Percentiles rank a stretch among this genome's conserved stretches.
phyloP scores from a whole-genome alignment of 2,113 vertebrate genomes.

The Brachyistius frenatus region DNA sequence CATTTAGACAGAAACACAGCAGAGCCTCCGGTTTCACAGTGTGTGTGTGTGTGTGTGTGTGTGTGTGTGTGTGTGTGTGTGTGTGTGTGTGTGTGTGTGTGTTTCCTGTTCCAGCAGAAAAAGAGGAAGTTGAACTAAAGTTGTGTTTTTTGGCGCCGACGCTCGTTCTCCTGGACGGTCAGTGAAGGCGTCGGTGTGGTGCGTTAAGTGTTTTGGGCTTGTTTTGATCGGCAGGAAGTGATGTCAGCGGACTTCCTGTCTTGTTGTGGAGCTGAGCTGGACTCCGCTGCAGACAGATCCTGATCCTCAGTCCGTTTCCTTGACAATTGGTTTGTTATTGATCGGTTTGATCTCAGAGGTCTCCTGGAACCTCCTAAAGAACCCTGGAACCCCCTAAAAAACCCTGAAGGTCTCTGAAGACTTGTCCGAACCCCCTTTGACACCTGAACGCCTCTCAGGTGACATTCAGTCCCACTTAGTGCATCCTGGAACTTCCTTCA shows the following conservation, averaged over 20 bases:
- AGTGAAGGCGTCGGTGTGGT: constrained; percentile 12
- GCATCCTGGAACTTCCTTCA: background rate
- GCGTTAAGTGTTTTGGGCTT: background rate
- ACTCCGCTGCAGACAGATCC: too few relatives aligned
- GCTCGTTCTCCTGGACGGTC: background rate
- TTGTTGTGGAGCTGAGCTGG: too few relatives aligned
- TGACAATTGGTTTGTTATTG: too few relatives aligned
- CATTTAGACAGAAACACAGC: background rate
- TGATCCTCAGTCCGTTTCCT: too few relatives aligned
- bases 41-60: constrained; percentile 4
- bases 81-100: constrained; percentile 13
- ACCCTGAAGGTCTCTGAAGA: too few relatives aligned
- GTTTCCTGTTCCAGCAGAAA: constrained; percentile 49
- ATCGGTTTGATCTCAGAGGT: too few relatives aligned
- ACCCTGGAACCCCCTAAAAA: background rate
- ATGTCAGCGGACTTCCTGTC: too few relatives aligned
- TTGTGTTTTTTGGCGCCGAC: background rate
- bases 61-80: constrained; percentile 1
- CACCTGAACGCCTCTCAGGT: too few relatives aligned
- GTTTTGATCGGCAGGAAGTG: too few relatives aligned
- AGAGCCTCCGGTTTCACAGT: background rate
- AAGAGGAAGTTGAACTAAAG: constrained; percentile 21
- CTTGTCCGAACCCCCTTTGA: too few relatives aligned
- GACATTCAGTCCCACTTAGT: too few relatives aligned
- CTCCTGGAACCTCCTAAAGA: background rate